Evolutionary conservation across 1,140 invertebrate species (phyloP).

Genomic region (Drosophila dunni): DNA sequence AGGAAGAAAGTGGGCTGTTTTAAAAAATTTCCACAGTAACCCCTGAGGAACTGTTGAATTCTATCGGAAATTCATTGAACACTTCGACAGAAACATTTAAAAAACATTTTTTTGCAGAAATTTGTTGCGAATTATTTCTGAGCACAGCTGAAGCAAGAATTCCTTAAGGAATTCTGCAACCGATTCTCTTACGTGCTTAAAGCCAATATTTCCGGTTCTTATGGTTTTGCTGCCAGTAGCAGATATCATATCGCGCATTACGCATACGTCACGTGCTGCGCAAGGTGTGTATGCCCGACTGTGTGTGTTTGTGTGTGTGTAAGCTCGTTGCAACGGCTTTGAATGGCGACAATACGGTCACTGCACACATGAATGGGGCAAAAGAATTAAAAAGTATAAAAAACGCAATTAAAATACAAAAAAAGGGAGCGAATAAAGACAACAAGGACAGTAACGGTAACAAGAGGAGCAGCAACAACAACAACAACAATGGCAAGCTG

Average conservation of each 20-base stretch:
- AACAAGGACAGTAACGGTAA: slow-evolving; percentile 39
- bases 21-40: too few relatives aligned
- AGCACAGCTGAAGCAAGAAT: too few relatives aligned
- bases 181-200: too few relatives aligned
- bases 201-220: background rate
- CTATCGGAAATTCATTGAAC: too few relatives aligned
- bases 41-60: too few relatives aligned
- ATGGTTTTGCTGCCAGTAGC: slow-evolving; percentile 18
- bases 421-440: slow-evolving; percentile 51
- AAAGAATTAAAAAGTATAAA: slow-evolving; percentile 48
- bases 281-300: background rate
- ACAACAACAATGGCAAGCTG: slow-evolving; percentile 18
- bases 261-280: slow-evolving; percentile 23
- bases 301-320: background rate
- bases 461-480: background rate
- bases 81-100: too few relatives aligned
- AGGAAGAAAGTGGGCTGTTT: too few relatives aligned
- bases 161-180: too few relatives aligned
- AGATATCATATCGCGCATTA: slow-evolving; percentile 24
- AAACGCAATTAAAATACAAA: slow-evolving; percentile 64
- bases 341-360: slow-evolving; percentile 45
- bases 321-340: slow-evolving; percentile 26
- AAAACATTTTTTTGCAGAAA: too few relatives aligned
- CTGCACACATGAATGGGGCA: slow-evolving; percentile 32
- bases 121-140: too few relatives aligned